phyloP scores from a whole-genome alignment of 2,888 invertebrate species.

The Tipula helvola region DNA sequence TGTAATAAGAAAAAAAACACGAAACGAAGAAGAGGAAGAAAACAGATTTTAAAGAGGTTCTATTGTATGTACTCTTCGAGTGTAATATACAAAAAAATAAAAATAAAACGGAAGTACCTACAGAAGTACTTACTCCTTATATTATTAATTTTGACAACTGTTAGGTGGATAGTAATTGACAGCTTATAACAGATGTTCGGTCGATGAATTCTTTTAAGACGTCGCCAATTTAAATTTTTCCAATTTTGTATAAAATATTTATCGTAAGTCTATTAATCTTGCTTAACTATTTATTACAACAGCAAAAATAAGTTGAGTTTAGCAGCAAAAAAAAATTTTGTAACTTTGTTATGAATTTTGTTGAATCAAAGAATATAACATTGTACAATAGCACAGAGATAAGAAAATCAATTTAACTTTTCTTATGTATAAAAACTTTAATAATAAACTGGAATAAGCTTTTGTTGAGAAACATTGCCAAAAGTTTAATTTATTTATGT shows the following conservation, averaged over 20 bases:
- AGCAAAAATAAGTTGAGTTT: neutral
- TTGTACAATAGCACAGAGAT: neutral
- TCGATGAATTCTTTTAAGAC: neutral
- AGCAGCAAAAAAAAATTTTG: neutral
- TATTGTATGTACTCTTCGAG: neutral
- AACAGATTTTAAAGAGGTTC: neutral
- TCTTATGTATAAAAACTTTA: neutral
- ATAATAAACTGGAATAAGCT: neutral
- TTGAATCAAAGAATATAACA: neutral
- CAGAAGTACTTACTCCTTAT: neutral
- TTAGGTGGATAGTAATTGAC: neutral
- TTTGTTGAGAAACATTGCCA: neutral
- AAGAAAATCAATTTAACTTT: slow-evolving; percentile 4
- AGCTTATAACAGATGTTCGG: neutral
- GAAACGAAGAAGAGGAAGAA: neutral
- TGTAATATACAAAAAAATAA: neutral
- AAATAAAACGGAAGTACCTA: neutral
- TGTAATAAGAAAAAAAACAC: neutral
- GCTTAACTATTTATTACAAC: neutral
- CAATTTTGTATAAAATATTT: neutral
- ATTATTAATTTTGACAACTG: neutral
- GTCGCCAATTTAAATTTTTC: neutral
- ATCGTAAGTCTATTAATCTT: neutral
- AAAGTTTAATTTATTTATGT: neutral
- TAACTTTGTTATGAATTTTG: neutral